Base-by-base conservation (phyloP, 30 jellyfish, hydroid and myxozoan species). In the Morbakka virulenta region DNA sequence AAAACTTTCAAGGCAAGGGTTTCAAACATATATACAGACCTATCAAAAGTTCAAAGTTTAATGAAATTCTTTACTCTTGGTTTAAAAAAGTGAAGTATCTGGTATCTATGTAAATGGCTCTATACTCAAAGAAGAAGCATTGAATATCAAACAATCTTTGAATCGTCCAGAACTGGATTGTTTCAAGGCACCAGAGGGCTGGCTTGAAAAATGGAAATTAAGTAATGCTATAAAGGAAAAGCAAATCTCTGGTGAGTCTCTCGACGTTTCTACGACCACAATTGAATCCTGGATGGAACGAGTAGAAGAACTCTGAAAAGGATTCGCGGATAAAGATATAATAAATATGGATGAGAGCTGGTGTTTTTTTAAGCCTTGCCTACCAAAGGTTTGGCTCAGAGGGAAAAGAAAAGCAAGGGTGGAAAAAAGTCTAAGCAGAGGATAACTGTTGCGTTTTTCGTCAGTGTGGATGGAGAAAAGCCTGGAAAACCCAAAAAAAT, bases 151-250 rank as follows among this genome's bases (percentile, higher is more conserved):
- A 67, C 50, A 35, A 57, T 75, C 86, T 49, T 57, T 53, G 49
- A 41, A 72, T 24, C 81, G 35, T 48, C 84, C 84, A 32, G 87
- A 36, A 72, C 64, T 72, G 50, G 84, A 72, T 24, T 35, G 80
- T 50, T 72, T 72, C 84, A 75, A 75, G 72, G 89, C 89, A 31
- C 33, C 87, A 23, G 13, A 73, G 21, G 86, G 85, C 0, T 27
- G 89, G 87, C 87, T 76, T 32, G 87, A 76, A 67, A 76, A 76
- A 27, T 72, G 84, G 84, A 72, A 72, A 50, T 50, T 72, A 52
- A 72, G 68, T 0, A 49, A 72, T 50, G 84, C 57, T 25, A 41
- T 72, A 24, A 72, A 35, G 80, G 84, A 72, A 72, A 0, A 72
- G 1, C 84, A 72, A 50, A 72, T 35, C 84, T 52, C 51, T 75